Evolutionary conservation across 2,797 vertebrate genomes (phyloP).

Genomic region (Takifugu rubripes): DNA sequence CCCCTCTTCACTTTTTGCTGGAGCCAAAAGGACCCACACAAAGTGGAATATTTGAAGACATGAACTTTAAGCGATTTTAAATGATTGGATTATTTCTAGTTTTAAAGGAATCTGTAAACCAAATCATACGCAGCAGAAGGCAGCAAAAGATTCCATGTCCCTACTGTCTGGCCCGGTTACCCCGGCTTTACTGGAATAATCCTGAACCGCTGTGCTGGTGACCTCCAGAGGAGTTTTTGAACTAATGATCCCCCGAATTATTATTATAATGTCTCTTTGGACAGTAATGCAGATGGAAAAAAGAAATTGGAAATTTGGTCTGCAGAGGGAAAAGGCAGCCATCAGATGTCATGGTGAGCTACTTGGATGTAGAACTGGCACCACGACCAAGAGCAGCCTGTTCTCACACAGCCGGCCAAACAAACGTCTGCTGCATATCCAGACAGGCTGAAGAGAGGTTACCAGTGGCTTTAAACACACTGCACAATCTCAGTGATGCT

Average conservation of each 20-base stretch:
- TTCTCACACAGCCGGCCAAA: conserved; percentile 72
- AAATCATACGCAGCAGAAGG: conserved; percentile 52
- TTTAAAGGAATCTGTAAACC: conserved; percentile 3
- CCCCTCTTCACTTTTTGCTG: conserved; percentile 64
- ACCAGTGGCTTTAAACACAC: conserved; percentile 54
- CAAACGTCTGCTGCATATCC: conserved; percentile 56
- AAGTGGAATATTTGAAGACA: conserved; percentile 47
- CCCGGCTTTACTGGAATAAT: conserved; percentile 57
- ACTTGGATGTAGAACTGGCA: conserved; percentile 76
- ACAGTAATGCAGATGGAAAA: conserved; percentile 42
- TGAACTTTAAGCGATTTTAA: conserved; percentile 5
- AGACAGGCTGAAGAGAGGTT: conserved; percentile 53
- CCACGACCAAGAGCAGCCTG: conserved; percentile 70
- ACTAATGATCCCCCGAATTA: conserved; percentile 60
- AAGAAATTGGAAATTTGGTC: conserved; percentile 53
- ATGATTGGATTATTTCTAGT: too few relatives aligned
- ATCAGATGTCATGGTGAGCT: conserved; percentile 71
- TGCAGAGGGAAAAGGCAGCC: conserved; percentile 53
- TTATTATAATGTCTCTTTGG: conserved; percentile 51
- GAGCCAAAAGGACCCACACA: conserved; percentile 66
- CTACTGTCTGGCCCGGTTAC: conserved; percentile 34
- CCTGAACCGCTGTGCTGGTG: conserved; percentile 44
- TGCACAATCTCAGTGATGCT: conserved; percentile 46
- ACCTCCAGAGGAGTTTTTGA: conserved; percentile 54
- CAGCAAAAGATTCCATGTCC: conserved; percentile 50